Base-by-base conservation (phyloP, 2,113 vertebrate species). In the Malaclemys terrapin region DNA sequence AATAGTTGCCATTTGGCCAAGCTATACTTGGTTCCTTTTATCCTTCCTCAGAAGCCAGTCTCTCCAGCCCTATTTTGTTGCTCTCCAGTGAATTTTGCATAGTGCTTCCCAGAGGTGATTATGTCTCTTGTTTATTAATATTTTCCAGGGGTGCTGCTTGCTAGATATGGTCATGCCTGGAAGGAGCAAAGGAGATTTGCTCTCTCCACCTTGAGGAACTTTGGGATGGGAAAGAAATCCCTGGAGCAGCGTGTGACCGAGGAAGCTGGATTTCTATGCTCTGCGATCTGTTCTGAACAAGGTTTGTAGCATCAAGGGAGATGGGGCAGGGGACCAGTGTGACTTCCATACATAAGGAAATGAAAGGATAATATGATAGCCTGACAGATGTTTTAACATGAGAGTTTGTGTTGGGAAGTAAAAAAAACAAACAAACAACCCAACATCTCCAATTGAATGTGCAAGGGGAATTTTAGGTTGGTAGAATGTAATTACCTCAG, bases 211-310 rank as follows among this genome's bases (percentile, higher is more conserved):
- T 57, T 99, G 94, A 98, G 98, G 93, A 98, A 98, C 94, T 98
- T 99, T 42, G 99, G 99, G 29, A 95, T 99, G 95, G 99, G 99
- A 93, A 99, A 99, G 94, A 98, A 97, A 89, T 98, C 98, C 2
- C 97, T 99, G 98, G 99, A 99, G 93, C 93, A 98, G 14, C 97
- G 95, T 94, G 98, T 99, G 93, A 88, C 54, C 0, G 97, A 98
- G 86, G 99, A 99, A 96, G 95, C 97, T 1, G 14, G 65, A 82
- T 97, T 84, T 96, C 97, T 98, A 69, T 98, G 97, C 42, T 89
- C 96, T 8, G 94, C 69, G 52, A 3, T 98, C 27, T 69, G 20
- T 1, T 69, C 96, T 56, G 20, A 97, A 65, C 49, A 54, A 17
- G 98, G 98, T 98, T 93, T 87, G 97, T 89, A n/a, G 10, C 45